Evolutionary conservation across 2,888 invertebrate species (phyloP).

Genomic region (Phalera bucephala): DNA sequence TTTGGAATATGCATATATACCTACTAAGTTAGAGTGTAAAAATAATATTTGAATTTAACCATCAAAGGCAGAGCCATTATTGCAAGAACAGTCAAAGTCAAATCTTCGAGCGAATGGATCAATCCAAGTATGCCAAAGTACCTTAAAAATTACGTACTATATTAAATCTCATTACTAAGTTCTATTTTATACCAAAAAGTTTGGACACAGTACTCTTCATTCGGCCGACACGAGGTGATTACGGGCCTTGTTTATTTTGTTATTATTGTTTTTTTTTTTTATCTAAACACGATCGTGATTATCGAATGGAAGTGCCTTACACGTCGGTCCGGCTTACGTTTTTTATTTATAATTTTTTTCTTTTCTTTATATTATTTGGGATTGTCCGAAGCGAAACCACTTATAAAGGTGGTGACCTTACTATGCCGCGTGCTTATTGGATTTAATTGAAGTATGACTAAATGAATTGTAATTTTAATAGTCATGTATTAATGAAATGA

Average conservation of each 20-base stretch:
- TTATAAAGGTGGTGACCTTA: conserved; percentile 43
- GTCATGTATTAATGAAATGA: conserved; percentile 1
- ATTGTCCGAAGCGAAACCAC: conserved; percentile 36
- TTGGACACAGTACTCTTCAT: conserved; percentile 42
- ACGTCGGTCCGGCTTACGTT: conserved; percentile 46
- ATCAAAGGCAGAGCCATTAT: too few relatives aligned
- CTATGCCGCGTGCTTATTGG: conserved; percentile 28
- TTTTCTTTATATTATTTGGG: conserved; percentile 33
- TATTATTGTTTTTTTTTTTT: conserved; percentile 74
- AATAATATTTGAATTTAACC: too few relatives aligned
- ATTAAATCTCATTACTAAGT: conserved; percentile 1
- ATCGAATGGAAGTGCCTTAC: conserved; percentile 57
- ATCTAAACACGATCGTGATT: conserved; percentile 81
- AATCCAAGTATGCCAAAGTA: too few relatives aligned
- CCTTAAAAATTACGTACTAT: too few relatives aligned
- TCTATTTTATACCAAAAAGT: background rate
- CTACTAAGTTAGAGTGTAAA: too few relatives aligned
- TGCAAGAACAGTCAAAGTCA: too few relatives aligned
- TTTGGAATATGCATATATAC: too few relatives aligned
- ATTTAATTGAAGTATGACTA: conserved; percentile 41
- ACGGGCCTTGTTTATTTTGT: conserved; percentile 76
- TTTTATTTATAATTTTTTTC: conserved; percentile 38
- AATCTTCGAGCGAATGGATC: too few relatives aligned
- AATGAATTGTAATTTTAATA: conserved; percentile 17
- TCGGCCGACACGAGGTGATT: conserved; percentile 73